Percentiles rank a stretch among this genome's conserved stretches.
Evolutionary conservation across 2,797 vertebrate species (phyloP).

Genomic region (Hozukius guyotensis): DNA sequence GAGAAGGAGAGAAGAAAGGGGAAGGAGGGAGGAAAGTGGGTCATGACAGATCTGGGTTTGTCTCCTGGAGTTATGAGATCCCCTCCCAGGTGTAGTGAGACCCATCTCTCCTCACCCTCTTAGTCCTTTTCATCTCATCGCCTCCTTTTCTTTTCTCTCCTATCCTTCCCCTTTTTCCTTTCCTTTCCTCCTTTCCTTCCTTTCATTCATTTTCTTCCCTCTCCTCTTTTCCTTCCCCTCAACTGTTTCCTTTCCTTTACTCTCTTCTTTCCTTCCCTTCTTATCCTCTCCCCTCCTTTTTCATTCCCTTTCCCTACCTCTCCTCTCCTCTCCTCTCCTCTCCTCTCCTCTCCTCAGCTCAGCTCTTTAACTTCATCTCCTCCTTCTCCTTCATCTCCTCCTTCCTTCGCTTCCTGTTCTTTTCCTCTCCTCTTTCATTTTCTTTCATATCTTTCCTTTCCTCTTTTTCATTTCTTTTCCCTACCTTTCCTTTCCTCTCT

Average conservation of each 20-base stretch:
- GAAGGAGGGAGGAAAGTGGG: constrained; percentile 64
- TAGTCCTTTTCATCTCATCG: neutral
- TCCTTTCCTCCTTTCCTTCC: neutral
- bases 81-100: constrained; percentile 32
- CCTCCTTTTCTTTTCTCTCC: neutral
- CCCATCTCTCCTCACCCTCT: neutral
- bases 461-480: no score
- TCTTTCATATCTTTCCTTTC: no score
- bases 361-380: neutral
- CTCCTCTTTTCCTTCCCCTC: neutral
- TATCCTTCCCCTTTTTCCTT: neutral
- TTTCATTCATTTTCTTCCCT: neutral
- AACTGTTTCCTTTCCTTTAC: neutral
- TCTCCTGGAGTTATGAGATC: constrained; percentile 41
- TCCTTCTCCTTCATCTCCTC: neutral
- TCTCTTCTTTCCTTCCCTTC: neutral
- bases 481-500: neutral
- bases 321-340: neutral
- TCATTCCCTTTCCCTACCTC: neutral
- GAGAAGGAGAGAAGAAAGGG: neutral
- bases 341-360: no score
- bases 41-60: constrained; percentile 65
- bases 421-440: neutral
- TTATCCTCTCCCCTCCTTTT: neutral
- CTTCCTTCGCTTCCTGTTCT: neutral